phyloP scores from a whole-genome alignment of 2,797 vertebrate species.

The Parauchenoglanis ngamensis region DNA sequence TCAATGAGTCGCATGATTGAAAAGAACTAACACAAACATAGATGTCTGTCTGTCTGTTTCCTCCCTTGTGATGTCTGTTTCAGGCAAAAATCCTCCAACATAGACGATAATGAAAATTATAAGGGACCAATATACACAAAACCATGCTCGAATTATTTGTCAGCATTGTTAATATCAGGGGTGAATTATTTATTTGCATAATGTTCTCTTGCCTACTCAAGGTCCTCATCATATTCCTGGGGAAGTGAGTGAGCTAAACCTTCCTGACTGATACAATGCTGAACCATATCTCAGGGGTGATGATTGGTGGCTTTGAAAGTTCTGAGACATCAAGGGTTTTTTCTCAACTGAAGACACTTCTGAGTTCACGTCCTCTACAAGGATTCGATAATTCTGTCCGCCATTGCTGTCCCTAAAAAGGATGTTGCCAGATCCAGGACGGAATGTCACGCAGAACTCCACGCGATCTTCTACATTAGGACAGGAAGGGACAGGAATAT shows the following conservation, averaged over 20 bases:
- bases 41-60: neutral
- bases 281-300: neutral
- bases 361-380: conserved; percentile 53
- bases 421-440: conserved; percentile 51
- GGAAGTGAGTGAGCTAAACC: neutral
- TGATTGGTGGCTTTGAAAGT: neutral
- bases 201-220: neutral
- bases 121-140: neutral
- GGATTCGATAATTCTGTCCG: conserved; percentile 74
- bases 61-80: neutral
- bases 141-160: neutral
- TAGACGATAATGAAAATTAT: neutral
- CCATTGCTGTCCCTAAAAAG: conserved; percentile 73
- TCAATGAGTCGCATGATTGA: neutral
- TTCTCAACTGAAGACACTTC: neutral
- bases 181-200: neutral
- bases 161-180: neutral
- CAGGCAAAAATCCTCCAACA: neutral
- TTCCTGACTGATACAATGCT: neutral
- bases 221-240: neutral
- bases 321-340: neutral
- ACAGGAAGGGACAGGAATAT: conserved; percentile 66
- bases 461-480: conserved; percentile 53
- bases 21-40: neutral
- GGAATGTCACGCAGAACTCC: conserved; percentile 74